These are phyloP conservation scores for Fragariocoptes setiger DNA, from an alignment of 1,140 invertebrate genomes.

Conservation along the genomic window DNA sequence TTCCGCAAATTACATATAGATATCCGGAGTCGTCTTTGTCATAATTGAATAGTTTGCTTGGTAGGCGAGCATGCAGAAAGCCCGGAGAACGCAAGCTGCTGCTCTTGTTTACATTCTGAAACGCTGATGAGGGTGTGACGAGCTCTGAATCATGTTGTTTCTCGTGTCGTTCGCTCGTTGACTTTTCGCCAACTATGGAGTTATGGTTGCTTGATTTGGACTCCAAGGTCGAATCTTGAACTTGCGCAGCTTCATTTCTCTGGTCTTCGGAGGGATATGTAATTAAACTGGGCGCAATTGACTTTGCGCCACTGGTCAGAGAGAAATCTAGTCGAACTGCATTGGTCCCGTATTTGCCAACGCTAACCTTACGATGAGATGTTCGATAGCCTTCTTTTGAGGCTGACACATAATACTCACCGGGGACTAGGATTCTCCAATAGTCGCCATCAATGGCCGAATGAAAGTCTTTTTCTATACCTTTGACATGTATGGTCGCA, in stretches of 20 bases:
- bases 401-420: conserved; percentile 47
- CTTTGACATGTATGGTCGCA: conserved; percentile 37
- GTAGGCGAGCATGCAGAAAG: background rate
- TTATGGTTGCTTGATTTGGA: background rate
- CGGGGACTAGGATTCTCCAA: conserved; percentile 59
- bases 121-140: background rate
- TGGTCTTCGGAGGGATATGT: background rate
- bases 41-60: no score
- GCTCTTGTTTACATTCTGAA: background rate
- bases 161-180: no score
- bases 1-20: background rate
- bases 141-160: no score
- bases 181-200: background rate
- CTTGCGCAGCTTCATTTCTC: background rate
- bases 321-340: background rate
- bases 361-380: background rate
- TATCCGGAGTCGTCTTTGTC: background rate
- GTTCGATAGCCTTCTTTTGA: conserved; percentile 13
- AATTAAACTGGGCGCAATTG: background rate
- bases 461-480: conserved; percentile 32
- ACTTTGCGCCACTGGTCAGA: background rate
- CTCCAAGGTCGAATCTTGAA: no score
- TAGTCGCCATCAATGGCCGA: conserved; percentile 50
- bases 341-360: background rate
- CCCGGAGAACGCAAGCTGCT: background rate